Percentiles rank a stretch among this genome's conserved stretches.
These are phyloP conservation scores for Euplexia lucipara DNA, from an alignment of 2,888 invertebrate genomes.

Conservation along the genomic window DNA sequence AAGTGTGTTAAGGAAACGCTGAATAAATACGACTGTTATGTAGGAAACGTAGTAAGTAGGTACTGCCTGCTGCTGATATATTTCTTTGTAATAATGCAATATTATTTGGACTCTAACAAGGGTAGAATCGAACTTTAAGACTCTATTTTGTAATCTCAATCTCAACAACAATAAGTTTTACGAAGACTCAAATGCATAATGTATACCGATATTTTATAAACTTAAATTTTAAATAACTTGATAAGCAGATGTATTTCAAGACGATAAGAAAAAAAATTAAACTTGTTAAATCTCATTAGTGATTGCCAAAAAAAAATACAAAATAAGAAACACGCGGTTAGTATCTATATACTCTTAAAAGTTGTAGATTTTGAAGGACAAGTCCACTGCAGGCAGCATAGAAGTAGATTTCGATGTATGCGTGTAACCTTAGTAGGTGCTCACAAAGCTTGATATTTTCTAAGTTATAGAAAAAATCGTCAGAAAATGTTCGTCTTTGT, in stretches of 20 bases:
- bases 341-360: no score
- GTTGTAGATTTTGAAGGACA: neutral
- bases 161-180: no score
- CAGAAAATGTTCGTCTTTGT: slow-evolving; percentile 48
- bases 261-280: slow-evolving; percentile 4
- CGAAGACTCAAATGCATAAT: no score
- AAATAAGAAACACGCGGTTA: no score
- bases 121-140: no score
- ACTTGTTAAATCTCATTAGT: slow-evolving; percentile 17
- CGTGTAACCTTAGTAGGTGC: no score
- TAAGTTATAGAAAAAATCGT: slow-evolving; percentile 28
- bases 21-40: slow-evolving; percentile 20
- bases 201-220: slow-evolving; percentile 5
- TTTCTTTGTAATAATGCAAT: slow-evolving; percentile 16
- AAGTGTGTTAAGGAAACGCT: slow-evolving; percentile 43
- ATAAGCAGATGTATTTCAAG: slow-evolving; percentile 20
- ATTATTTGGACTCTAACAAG: no score
- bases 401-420: neutral
- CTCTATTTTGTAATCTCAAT: no score
- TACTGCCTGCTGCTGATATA: neutral
- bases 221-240: neutral
- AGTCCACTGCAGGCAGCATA: neutral
- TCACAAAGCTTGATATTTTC: neutral
- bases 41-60: no score
- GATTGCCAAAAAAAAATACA: slow-evolving; percentile 1